These are phyloP conservation scores for Trochalopteron elliotii DNA, from an alignment of 2,113 vertebrate genomes.

Conservation along the genomic window DNA sequence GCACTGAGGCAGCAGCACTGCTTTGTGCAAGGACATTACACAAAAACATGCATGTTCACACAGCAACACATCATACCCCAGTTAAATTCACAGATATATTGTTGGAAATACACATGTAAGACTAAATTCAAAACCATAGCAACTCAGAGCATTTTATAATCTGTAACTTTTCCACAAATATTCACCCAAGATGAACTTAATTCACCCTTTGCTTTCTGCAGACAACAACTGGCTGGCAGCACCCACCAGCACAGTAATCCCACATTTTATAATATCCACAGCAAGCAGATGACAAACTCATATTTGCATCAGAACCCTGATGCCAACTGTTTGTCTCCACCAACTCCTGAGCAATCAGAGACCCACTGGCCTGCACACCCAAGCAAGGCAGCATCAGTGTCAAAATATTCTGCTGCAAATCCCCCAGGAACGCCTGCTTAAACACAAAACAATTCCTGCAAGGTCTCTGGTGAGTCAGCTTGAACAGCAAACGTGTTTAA, in stretches of 20 bases:
- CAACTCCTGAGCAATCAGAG: background rate
- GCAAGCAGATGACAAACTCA: background rate
- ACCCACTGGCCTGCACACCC: background rate
- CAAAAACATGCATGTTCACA: background rate
- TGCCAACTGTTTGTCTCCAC: background rate
- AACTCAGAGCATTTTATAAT: background rate
- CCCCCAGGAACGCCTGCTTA: background rate
- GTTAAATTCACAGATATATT: background rate
- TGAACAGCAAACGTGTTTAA: background rate
- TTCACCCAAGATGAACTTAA: background rate
- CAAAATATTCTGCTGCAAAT: constrained; percentile 31
- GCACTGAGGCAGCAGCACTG: background rate
- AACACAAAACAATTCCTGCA: constrained; percentile 13
- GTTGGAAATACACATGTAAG: background rate
- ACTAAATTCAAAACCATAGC: background rate
- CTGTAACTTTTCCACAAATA: background rate
- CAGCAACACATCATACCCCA: accelerated
- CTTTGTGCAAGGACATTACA: background rate
- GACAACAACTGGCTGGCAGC: background rate
- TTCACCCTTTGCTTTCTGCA: background rate
- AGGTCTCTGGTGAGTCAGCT: background rate
- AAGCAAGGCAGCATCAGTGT: constrained; percentile 15
- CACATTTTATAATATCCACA: background rate
- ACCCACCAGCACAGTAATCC: background rate
- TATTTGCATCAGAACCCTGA: background rate